A percentile compares a stretch with the other conserved stretches of the same genome.
These are phyloP conservation scores for Falco punctatus DNA, from an alignment of 2,113 vertebrate species.

Conservation along the genomic window DNA sequence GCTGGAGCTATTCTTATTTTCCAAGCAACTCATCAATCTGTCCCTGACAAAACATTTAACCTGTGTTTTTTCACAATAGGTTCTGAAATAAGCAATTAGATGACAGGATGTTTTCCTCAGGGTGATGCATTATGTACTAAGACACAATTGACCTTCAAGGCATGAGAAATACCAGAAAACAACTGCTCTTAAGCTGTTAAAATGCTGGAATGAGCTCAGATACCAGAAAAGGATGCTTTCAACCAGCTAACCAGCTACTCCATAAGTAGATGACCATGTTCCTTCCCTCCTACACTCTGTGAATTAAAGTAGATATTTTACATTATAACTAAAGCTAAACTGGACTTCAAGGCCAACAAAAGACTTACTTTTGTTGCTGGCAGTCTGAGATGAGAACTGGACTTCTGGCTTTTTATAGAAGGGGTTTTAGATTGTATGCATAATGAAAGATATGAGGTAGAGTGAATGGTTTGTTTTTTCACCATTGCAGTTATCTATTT, in stretches of 20 bases:
- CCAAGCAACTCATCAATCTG: conserved; percentile 20
- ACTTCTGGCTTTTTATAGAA: neutral
- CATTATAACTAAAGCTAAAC: neutral
- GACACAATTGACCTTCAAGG: conserved; percentile 30
- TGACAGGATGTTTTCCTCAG: neutral
- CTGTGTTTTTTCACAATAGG: conserved; percentile 32
- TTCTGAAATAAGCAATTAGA: conserved; percentile 45
- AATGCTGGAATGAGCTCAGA: neutral
- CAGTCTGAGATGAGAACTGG: neutral
- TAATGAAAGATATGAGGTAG: neutral
- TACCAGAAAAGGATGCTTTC: neutral
- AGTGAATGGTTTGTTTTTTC: neutral
- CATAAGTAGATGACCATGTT: neutral
- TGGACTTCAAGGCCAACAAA: neutral
- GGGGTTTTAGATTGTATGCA: neutral
- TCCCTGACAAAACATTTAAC: conserved; percentile 45
- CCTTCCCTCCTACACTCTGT: neutral
- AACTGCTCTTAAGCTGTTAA: neutral
- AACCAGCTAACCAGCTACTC: neutral
- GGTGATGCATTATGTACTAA: conserved; percentile 19
- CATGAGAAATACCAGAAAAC: neutral
- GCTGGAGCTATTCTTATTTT: neutral
- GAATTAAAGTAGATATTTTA: neutral
- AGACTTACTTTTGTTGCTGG: neutral
- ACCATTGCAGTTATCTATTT: neutral